These are phyloP conservation scores for Tachycineta bicolor DNA, from an alignment of 2,113 vertebrate genomes.

Conservation along the genomic window DNA sequence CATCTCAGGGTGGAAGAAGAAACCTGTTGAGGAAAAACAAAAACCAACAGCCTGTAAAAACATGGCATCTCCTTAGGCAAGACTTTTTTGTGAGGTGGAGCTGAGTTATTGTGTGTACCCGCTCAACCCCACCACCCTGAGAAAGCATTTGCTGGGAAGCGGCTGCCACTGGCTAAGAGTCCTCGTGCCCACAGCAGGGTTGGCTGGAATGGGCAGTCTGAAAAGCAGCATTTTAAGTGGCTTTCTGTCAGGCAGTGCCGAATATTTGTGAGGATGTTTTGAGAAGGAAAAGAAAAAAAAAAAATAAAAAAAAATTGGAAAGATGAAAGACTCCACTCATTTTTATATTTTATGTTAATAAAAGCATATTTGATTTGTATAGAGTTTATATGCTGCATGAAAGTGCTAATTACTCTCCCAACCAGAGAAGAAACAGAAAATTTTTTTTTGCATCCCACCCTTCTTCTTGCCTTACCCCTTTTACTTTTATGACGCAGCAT, in stretches of 20 bases:
- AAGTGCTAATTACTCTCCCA: constrained; percentile 6
- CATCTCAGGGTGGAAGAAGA: background rate
- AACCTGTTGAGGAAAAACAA: background rate
- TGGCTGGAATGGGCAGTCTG: background rate
- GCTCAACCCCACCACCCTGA: background rate
- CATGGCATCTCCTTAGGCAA: background rate
- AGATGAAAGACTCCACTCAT: background rate
- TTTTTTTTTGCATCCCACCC: background rate
- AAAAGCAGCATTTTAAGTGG: constrained; percentile 17
- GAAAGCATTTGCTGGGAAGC: background rate
- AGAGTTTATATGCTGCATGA: constrained; percentile 1
- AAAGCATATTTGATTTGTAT: constrained; percentile 27
- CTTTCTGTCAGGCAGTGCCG: constrained; percentile 8
- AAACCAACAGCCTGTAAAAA: background rate
- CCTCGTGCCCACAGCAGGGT: background rate
- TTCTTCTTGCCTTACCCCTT: constrained; percentile 6
- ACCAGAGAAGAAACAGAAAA: background rate
- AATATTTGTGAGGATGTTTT: constrained; percentile 40
- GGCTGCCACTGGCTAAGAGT: background rate
- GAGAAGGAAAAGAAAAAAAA: background rate
- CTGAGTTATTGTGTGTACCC: background rate
- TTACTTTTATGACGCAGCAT: constrained; percentile 22
- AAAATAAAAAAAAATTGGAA: too few species aligned
- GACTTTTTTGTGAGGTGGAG: background rate
- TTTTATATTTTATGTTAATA: background rate